phyloP scores from a whole-genome alignment of 2,797 vertebrate species.

The Oophaga sylvatica region DNA sequence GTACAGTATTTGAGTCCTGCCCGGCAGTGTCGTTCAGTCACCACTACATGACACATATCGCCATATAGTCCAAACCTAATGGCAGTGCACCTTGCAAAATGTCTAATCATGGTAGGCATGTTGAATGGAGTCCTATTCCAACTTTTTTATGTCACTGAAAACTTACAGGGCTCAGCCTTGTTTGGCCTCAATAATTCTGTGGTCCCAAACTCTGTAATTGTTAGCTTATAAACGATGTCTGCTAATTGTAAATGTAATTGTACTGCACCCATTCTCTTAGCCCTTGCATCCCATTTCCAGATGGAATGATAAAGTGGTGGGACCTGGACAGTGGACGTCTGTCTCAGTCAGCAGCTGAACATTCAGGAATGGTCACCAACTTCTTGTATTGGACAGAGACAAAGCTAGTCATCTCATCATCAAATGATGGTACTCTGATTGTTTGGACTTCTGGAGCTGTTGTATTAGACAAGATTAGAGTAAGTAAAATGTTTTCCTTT shows the following conservation, averaged over 20 bases:
- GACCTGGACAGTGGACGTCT: conserved; percentile 63
- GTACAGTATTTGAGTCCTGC: too few relatives aligned
- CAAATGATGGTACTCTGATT: conserved; percentile 64
- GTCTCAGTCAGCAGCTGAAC: conserved; percentile 63
- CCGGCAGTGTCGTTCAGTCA: too few relatives aligned
- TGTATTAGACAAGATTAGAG: conserved; percentile 64
- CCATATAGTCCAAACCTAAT: neutral
- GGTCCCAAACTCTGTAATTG: neutral
- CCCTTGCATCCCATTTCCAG: conserved; percentile 38
- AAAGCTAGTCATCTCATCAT: conserved; percentile 65
- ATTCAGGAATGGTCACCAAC: conserved; percentile 64
- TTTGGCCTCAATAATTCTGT: neutral
- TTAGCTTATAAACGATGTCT: neutral
- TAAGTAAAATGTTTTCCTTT: conserved; percentile 31
- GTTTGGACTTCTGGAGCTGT: conserved; percentile 64
- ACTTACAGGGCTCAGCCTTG: neutral
- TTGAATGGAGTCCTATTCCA: neutral
- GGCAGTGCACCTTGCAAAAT: neutral
- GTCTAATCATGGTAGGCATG: neutral
- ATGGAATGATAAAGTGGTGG: conserved; percentile 67
- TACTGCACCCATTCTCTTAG: neutral
- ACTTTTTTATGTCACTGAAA: neutral
- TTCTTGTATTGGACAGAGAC: conserved; percentile 64
- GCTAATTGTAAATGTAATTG: neutral
- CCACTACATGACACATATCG: too few relatives aligned